A percentile compares a stretch with the other conserved stretches of the same genome.
Evolutionary conservation across 64 coral and sea anemone species (phyloP).

Genomic region (Stichodactyla helianthus): DNA sequence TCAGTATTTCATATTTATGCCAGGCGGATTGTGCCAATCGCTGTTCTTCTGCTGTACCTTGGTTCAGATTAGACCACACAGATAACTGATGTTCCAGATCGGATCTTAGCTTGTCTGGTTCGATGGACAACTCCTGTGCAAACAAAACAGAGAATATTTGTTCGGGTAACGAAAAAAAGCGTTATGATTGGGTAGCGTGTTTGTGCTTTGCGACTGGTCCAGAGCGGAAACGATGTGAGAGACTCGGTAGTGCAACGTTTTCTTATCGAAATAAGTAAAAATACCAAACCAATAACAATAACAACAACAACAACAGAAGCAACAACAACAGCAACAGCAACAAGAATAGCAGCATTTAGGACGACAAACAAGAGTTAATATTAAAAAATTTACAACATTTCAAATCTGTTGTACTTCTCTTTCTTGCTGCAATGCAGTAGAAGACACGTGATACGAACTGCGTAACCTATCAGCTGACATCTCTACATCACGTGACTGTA

Average conservation of each 20-base stretch:
- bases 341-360: background rate
- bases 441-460: background rate
- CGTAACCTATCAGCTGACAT: background rate
- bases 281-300: too few relatives aligned
- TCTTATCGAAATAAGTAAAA: too few relatives aligned
- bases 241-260: too few relatives aligned
- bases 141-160: too few relatives aligned
- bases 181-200: background rate
- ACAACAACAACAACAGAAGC: too few relatives aligned
- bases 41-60: slow-evolving; percentile 47
- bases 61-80: slow-evolving; percentile 57
- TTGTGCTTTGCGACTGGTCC: background rate
- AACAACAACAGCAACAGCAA: background rate
- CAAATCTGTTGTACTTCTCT: slow-evolving; percentile 9
- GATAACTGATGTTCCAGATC: slow-evolving; percentile 78
- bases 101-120: slow-evolving; percentile 73
- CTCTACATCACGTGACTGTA: slow-evolving; percentile 9
- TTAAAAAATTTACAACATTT: background rate
- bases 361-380: too few relatives aligned
- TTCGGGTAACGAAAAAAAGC: too few relatives aligned
- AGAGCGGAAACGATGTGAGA: too few relatives aligned
- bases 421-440: background rate
- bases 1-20: slow-evolving; percentile 91
- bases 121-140: slow-evolving; percentile 22
- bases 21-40: slow-evolving; percentile 62